Evolutionary conservation across 2,797 vertebrate genomes (phyloP).

Genomic region (Gymnocypris eckloni): DNA sequence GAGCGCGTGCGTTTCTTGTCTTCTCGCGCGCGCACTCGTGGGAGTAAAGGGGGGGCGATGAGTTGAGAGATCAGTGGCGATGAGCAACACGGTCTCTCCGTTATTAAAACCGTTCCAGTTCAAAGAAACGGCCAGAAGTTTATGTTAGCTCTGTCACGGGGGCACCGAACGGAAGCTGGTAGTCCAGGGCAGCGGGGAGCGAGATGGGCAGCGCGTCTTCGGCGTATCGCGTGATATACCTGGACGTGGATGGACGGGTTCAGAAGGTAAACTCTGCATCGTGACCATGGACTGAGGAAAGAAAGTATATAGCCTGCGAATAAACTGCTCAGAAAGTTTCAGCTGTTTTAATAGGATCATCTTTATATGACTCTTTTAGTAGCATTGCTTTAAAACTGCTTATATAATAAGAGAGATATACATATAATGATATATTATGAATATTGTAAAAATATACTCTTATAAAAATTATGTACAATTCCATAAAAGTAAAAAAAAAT

Average conservation of each 20-base stretch:
- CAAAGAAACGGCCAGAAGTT: neutral
- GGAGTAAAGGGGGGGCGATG: conserved; percentile 51
- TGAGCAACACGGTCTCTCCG: conserved; percentile 26
- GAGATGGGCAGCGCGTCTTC: conserved; percentile 79
- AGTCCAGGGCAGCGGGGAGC: conserved; percentile 16
- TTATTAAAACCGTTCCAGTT: conserved; percentile 17
- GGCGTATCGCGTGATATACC: conserved; percentile 76
- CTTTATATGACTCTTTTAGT: neutral
- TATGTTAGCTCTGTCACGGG: neutral
- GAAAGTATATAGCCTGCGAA: neutral
- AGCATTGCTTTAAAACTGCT: neutral
- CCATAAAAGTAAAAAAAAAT: neutral
- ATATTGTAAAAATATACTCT: too few species aligned
- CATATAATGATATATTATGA: neutral
- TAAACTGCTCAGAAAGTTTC: neutral
- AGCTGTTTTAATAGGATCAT: neutral
- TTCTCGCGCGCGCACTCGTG: conserved; percentile 41
- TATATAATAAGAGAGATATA: neutral
- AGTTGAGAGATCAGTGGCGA: conserved; percentile 42
- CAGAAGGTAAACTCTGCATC: conserved; percentile 72
- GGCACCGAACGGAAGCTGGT: neutral
- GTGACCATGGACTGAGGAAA: neutral
- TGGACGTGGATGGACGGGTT: conserved; percentile 76
- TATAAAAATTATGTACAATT: neutral
- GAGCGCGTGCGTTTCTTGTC: conserved; percentile 31